Base-by-base conservation (phyloP, 2,113 vertebrate species). In the Isichthys henryi region DNA sequence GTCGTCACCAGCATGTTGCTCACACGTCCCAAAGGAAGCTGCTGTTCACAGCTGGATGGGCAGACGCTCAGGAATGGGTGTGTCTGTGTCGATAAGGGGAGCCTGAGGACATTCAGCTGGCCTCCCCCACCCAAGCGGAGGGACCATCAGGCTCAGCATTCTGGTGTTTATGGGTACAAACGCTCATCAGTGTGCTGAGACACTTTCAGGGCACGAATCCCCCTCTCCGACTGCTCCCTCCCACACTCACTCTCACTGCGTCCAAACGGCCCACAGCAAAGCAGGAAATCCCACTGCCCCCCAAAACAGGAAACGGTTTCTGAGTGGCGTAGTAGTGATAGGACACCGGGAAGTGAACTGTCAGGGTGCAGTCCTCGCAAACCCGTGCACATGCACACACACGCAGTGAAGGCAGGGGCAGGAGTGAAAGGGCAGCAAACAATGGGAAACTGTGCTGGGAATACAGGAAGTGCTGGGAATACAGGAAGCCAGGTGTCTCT, bases 341-440 rank as follows among this genome's bases (percentile, higher is more conserved):
- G 95, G 94, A 96, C 94, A 95, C 95, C 94, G 94, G 95, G 95
- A 96, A 95, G 93, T 93, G 92, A 93, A 93, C 94, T 93, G 94
- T 95, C 94, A 94, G 93, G 80, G 90, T 92, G 91, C 90, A 90
- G 56, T 91, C 87, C 89, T 89, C 90, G 46, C 74, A 86, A 52
- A 77, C 88, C 91, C 88, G n/a, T 7, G 39, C 87, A 88, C 23
- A 66, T 15, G 45, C 31, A 85, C 31, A 23, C 49, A 48, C 35
- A 2, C 19, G 11, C 46, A 46, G 23, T 13, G 80, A 86, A 49
- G 88, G 66, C 53, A 5, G 31, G 48, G 7, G 70, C 23, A 1
- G 62, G 88, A 89, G 13, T 35, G 52, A 84, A 45, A 31, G 11
- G 48, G 85, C 87, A 21, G 88, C 90, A 48, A 77, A 88, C 88